phyloP scores from a whole-genome alignment of 2,888 invertebrate species.

The Exocentrus adspersus region DNA sequence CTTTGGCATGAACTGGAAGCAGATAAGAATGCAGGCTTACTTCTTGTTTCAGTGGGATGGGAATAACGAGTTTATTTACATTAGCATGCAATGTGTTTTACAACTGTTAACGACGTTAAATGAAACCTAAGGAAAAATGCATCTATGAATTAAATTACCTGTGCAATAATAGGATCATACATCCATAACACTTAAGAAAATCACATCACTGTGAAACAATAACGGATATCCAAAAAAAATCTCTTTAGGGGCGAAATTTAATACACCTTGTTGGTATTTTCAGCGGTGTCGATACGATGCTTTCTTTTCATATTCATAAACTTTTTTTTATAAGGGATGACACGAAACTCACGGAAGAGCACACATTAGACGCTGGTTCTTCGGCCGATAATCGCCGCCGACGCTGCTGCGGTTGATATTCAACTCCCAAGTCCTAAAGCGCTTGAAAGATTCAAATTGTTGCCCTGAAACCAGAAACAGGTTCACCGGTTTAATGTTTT shows the following conservation, averaged over 20 bases:
- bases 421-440: constrained; percentile 48
- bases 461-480: constrained; percentile 49
- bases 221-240: constrained; percentile 24
- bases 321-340: constrained; percentile 26
- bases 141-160: constrained; percentile 41
- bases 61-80: constrained; percentile 12
- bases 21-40: not conserved
- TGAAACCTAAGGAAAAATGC: not conserved
- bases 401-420: constrained; percentile 48
- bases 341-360: constrained; percentile 36
- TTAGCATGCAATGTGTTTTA: not conserved
- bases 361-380: constrained; percentile 43
- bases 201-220: constrained; percentile 41
- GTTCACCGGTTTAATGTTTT: constrained; percentile 32
- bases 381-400: constrained; percentile 45
- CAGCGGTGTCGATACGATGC: constrained; percentile 3
- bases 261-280: not conserved
- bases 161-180: constrained; percentile 39
- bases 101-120: not conserved
- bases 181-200: constrained; percentile 43
- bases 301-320: constrained; percentile 16
- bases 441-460: constrained; percentile 49
- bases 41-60: too few species aligned
- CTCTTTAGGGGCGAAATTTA: constrained; percentile 8
- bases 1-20: not conserved